phyloP scores from a whole-genome alignment of 1,140 invertebrate genomes.

The Lepeophtheirus salmonis region DNA sequence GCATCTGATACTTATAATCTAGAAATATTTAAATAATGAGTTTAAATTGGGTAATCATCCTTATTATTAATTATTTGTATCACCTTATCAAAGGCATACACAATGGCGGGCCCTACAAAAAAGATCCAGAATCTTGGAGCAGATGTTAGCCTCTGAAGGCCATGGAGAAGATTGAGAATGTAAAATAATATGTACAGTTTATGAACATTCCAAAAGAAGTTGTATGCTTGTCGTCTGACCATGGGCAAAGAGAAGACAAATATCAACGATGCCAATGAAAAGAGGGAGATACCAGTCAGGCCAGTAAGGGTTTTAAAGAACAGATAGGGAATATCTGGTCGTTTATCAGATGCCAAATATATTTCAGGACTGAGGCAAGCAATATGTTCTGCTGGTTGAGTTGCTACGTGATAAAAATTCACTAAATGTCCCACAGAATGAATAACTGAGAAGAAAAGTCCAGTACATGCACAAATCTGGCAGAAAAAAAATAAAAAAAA shows the following conservation, averaged over 20 bases:
- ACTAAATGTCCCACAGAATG: conserved; percentile 91
- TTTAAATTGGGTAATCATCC: no score
- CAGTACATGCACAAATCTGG: conserved; percentile 91
- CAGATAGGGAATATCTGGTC: conserved; percentile 79
- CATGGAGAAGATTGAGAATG: conserved; percentile 72
- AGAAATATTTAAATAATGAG: not conserved
- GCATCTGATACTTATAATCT: conserved; percentile 6
- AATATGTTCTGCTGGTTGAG: conserved; percentile 80
- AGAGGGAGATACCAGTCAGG: conserved; percentile 78
- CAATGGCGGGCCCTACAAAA: conserved; percentile 65
- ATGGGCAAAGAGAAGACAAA: conserved; percentile 91
- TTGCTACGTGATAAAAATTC: conserved; percentile 97
- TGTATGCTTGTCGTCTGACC: conserved; percentile 79
- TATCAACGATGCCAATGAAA: conserved; percentile 81
- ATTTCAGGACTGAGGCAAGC: conserved; percentile 85
- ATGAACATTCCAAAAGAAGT: conserved; percentile 91
- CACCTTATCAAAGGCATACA: conserved; percentile 63
- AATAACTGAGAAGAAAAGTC: conserved; percentile 74
- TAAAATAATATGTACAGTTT: conserved; percentile 79
- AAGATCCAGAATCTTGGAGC: conserved; percentile 65
- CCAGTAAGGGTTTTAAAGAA: conserved; percentile 78
- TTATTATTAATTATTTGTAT: conserved; percentile 48
- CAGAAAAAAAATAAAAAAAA: conserved; percentile 47
- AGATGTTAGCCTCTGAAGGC: conserved; percentile 40
- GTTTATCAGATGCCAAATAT: conserved; percentile 73